These are phyloP conservation scores for Epinotia brunnichana DNA, from an alignment of 2,888 invertebrate genomes.

Conservation along the genomic window DNA sequence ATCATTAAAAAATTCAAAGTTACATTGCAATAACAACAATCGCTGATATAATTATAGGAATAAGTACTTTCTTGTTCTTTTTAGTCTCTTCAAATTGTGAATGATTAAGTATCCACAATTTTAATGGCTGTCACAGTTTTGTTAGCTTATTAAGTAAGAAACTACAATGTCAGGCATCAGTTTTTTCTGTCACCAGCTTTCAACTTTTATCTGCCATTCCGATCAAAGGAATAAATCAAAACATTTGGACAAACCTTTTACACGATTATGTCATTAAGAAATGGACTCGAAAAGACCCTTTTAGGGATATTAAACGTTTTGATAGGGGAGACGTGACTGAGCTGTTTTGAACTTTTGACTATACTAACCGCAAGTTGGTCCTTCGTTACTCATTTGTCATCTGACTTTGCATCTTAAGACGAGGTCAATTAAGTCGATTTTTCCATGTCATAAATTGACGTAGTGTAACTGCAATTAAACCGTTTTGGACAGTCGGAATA, in stretches of 20 bases:
- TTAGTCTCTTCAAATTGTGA: no score
- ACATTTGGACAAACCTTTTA: slow-evolving; percentile 44
- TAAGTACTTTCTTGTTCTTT: no score
- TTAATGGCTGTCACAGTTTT: no score
- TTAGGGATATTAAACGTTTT: slow-evolving; percentile 59
- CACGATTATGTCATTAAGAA: slow-evolving; percentile 53
- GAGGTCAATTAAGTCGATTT: neutral
- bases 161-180: neutral
- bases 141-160: neutral
- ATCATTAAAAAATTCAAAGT: no score
- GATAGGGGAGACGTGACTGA: slow-evolving; percentile 47
- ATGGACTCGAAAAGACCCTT: slow-evolving; percentile 60
- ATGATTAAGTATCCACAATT: no score
- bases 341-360: slow-evolving; percentile 22
- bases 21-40: no score
- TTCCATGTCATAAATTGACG: neutral
- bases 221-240: slow-evolving; percentile 38
- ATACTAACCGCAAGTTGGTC: neutral
- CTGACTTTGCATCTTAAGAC: neutral
- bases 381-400: neutral
- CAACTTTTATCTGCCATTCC: slow-evolving; percentile 37
- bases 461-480: neutral
- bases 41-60: no score
- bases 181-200: neutral
- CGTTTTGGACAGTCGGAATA: slow-evolving; percentile 20